Evolutionary conservation across 2,888 invertebrate species (phyloP).

Genomic region (Lithodes maja): DNA sequence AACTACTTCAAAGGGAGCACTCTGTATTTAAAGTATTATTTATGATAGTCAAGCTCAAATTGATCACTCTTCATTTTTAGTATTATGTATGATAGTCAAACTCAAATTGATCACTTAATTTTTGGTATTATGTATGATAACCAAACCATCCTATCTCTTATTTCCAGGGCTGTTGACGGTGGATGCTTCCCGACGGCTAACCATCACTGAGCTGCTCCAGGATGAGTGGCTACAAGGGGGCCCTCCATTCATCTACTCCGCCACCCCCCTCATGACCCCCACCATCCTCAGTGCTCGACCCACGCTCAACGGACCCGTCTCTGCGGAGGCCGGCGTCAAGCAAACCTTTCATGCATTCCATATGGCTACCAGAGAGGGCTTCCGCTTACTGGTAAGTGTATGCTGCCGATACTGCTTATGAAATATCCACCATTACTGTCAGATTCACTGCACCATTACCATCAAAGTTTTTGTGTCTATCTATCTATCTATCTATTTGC

Average conservation of each 20-base stretch:
- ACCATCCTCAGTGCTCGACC: conserved; percentile 77
- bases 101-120: not conserved
- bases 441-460: too few species aligned
- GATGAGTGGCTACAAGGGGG: conserved; percentile 81
- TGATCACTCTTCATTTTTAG: not conserved
- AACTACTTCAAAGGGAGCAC: too few species aligned
- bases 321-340: conserved; percentile 79
- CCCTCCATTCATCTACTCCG: conserved; percentile 74
- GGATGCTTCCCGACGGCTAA: conserved; percentile 83
- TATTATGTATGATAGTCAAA: not conserved
- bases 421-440: too few species aligned
- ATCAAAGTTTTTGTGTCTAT: too few species aligned
- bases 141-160: too few species aligned
- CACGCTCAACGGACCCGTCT: conserved; percentile 73
- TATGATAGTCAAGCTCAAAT: not conserved
- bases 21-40: too few species aligned
- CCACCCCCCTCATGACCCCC: conserved; percentile 80
- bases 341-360: conserved; percentile 83
- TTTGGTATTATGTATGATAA: too few species aligned
- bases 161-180: conserved; percentile 82
- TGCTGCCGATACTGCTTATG: not conserved
- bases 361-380: conserved; percentile 83
- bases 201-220: conserved; percentile 81
- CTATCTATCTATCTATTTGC: too few species aligned
- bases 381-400: conserved; percentile 78